Evolutionary conservation across 2,797 vertebrate genomes (phyloP).

Genomic region (Argentina silus): DNA sequence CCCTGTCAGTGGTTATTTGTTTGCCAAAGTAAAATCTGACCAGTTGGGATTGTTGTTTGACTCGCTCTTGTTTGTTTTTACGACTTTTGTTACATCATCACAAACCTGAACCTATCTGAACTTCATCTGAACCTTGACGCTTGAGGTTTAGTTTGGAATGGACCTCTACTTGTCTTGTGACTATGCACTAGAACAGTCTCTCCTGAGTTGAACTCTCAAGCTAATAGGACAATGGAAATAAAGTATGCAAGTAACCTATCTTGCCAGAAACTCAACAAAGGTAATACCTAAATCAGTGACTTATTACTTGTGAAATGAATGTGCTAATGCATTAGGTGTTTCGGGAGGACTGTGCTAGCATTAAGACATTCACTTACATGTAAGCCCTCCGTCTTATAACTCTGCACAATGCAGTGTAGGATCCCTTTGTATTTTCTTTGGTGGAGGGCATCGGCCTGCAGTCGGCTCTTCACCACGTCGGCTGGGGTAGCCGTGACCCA

Average conservation of each 20-base stretch:
- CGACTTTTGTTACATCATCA: neutral
- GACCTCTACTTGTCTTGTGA: neutral
- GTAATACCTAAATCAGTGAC: neutral
- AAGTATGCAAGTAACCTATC: neutral
- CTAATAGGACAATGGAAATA: neutral
- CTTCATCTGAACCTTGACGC: neutral
- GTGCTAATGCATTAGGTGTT: neutral
- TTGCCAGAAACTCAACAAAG: neutral
- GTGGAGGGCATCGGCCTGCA: conserved; percentile 92
- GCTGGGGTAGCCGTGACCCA: conserved; percentile 94
- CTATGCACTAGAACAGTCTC: neutral
- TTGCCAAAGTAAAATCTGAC: neutral
- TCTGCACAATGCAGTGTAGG: conserved; percentile 89
- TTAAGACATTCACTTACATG: conserved; percentile 79
- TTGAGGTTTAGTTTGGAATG: neutral
- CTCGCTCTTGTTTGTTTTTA: neutral
- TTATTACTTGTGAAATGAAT: neutral
- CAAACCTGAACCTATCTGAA: neutral
- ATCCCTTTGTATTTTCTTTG: conserved; percentile 89
- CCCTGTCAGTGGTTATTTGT: neutral
- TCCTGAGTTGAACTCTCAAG: neutral
- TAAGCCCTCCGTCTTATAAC: conserved; percentile 89
- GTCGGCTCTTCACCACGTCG: conserved; percentile 94
- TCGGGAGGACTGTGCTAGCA: neutral
- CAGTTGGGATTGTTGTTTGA: neutral